Base-by-base conservation (phyloP, 2,888 invertebrate genomes). In the Scaptomyza polygonia region DNA sequence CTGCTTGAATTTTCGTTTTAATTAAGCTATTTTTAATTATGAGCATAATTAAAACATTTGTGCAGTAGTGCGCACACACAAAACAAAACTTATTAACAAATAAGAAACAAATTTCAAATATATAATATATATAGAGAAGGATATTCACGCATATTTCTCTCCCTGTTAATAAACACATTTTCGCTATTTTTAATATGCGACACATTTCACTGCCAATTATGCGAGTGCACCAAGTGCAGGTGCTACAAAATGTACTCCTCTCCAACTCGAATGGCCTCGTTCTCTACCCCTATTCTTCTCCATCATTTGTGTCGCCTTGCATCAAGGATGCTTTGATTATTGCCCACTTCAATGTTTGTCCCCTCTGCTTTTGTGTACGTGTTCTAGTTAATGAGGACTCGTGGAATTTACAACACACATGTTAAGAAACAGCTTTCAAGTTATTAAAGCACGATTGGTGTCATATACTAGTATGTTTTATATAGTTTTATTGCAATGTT, bases 351-450 rank as follows among this genome's bases (percentile, higher is more conserved):
- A 39, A 32, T 58, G 61, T 57, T 58, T 58, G 67, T 44, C 34
- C 34, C 34, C 45, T 21, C 9, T 1, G 16, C 36, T 54, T 39
- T 45, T 68, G 42, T 59, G 77, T 69, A 74, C 77, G 86, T 83
- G 86, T 67, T 71, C 66, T 77, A 88, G 82, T 83, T 88, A 88
- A 83, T 81, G 84, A 52, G 59, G 48, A 65, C 69, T 62, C 83
- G 61, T 66, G 30, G 58, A 62, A 71, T 34, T 56, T 59, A 57
- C 25, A 18, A 36, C 76, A 49, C 45, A 53, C 58, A 48, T 51
- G 32, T 54, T 16, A 6, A 30, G 42, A 63, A 59, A 61, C 27
- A 64, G 52, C 84, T 63, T 67, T 64, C 81, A 67, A 73, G 80
- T 84, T 84, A 80, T 84, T 86, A 86, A 56, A 80, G 44, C 71